These are phyloP conservation scores for Lasioglossum calceatum DNA, from an alignment of 2,888 invertebrate species.

Conservation along the genomic window DNA sequence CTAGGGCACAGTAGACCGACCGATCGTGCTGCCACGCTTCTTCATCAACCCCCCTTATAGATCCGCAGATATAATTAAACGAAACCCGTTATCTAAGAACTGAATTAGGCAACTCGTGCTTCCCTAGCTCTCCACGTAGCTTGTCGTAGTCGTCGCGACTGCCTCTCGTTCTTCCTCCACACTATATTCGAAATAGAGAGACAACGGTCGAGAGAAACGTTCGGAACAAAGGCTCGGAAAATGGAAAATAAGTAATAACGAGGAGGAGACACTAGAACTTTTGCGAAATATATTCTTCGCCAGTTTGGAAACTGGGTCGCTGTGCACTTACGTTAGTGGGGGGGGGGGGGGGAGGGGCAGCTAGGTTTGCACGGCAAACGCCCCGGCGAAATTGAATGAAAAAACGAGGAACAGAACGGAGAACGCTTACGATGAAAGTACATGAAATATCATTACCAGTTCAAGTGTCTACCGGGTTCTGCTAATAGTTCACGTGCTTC, in stretches of 20 bases:
- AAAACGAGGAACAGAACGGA: neutral
- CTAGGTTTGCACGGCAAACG: neutral
- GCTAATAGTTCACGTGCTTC: neutral
- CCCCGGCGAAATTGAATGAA: neutral
- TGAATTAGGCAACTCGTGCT: constrained; percentile 3
- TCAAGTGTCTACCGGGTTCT: neutral
- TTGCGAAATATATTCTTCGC: constrained; percentile 8
- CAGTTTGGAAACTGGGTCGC: constrained; percentile 11
- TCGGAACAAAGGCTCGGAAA: neutral
- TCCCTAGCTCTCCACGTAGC: neutral
- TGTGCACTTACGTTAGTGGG: neutral
- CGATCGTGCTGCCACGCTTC: constrained; percentile 38
- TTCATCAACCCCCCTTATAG: constrained; percentile 38
- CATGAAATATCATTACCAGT: neutral
- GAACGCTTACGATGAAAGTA: neutral
- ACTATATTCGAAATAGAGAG: neutral
- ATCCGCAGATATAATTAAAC: constrained; percentile 65
- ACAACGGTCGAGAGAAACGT: neutral
- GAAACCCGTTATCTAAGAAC: constrained; percentile 49
- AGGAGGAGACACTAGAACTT: constrained; percentile 8
- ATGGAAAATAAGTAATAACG: constrained; percentile 12
- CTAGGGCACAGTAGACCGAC: constrained; percentile 62
- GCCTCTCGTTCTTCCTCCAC: neutral
- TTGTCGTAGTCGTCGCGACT: neutral
- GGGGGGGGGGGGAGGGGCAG: neutral